Evolutionary conservation across 1,140 invertebrate genomes (phyloP), one percentile per base, ranked within the genome.

Genomic region (Listronotus bonariensis): DNA sequence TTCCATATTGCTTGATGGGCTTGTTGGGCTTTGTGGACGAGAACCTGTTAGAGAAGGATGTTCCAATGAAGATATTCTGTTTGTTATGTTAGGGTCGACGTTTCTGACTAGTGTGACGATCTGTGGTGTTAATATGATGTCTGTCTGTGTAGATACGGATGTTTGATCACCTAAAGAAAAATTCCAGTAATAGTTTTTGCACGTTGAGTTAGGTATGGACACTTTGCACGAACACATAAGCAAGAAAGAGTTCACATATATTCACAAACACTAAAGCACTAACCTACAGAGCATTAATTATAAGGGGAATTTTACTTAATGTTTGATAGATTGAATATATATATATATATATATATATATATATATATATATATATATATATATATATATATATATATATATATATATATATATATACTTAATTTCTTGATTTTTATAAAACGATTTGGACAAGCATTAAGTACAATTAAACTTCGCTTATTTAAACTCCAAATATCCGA

Each of bases 71-170:
- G 62, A 65, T 40, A 57, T 7, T 40, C 54, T 12, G 18, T 41
- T 38, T 5, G 54, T 5, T 31, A 65, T 38, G n/a, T n/a, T 17
- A 5, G 53, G 62, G 46, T 65, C 62, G 36, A 65, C 38, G 40
- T 66, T 66, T 31, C n/a, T 59, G 46, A 49, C 64, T 6, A 59
- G 7, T 1, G 64, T 6, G 8, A 66, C 12, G 10, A 66, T 36
- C 31, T 66, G 64, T 34, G 55, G 56, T 55, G 64, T 57, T 41
- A 66, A 32, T 17, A 66, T 59, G 40, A 54, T 48, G 48, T 59
- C 54, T 15, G 64, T 66, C 46, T 66, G 64, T 43, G 56, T 59
- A 9, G 55, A 40, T 38, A 40, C 54, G 7, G 46, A 12, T 8
- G 49, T 43, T 54, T 40, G 51, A 34, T 51, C 63, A 65, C 63